Evolutionary conservation across 2,888 invertebrate species (phyloP).

Genomic region (Hedychridium roseum): DNA sequence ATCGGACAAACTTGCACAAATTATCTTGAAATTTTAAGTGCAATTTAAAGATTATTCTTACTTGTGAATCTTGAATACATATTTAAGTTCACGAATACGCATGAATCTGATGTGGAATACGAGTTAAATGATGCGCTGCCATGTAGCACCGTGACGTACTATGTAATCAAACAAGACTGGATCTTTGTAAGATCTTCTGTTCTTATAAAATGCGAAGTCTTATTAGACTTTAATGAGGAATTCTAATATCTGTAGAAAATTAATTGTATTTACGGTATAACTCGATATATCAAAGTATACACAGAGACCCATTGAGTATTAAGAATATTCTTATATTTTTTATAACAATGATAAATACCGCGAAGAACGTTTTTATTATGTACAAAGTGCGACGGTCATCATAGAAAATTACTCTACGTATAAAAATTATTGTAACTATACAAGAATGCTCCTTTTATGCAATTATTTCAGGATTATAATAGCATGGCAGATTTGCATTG

Average conservation of each 20-base stretch:
- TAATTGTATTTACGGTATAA: constrained; percentile 18
- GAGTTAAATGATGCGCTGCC: constrained; percentile 29
- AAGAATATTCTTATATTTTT: constrained; percentile 20
- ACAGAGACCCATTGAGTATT: constrained; percentile 23
- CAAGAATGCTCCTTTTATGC: constrained; percentile 9
- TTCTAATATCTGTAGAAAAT: constrained; percentile 17
- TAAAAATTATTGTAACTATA: constrained; percentile 23
- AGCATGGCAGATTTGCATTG: constrained; percentile 7
- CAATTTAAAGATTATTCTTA: too few relatives aligned
- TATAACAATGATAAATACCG: constrained; percentile 13
- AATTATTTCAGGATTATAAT: constrained; percentile 1
- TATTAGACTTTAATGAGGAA: constrained; percentile 23
- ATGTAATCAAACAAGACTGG: constrained; percentile 42
- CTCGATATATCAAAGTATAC: constrained; percentile 16
- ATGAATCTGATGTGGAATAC: too few relatives aligned
- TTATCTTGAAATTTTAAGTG: too few relatives aligned
- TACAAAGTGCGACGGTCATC: constrained; percentile 31
- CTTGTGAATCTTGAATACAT: too few relatives aligned
- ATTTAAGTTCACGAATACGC: too few relatives aligned
- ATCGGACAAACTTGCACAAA: constrained; percentile 24
- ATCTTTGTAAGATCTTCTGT: constrained; percentile 31
- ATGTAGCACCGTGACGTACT: constrained; percentile 37
- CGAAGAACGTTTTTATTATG: constrained; percentile 22
- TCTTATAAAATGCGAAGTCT: constrained; percentile 27
- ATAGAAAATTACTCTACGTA: constrained; percentile 18